Evolutionary conservation across 2,888 invertebrate genomes (phyloP).

Genomic region (Euzetes globulus): DNA sequence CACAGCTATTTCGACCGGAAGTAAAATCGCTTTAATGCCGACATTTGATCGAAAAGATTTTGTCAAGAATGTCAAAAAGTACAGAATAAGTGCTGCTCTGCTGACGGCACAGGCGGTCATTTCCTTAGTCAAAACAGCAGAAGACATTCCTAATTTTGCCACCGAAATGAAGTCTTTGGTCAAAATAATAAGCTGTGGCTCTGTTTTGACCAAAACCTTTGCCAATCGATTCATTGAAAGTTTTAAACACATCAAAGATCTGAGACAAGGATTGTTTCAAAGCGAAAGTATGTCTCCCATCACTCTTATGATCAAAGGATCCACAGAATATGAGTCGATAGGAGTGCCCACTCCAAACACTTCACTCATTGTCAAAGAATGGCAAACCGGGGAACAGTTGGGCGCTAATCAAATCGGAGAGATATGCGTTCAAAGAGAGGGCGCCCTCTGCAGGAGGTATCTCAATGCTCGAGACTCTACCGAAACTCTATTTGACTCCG

Average conservation of each 20-base stretch:
- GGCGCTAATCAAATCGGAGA: constrained; percentile 15
- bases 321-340: constrained; percentile 29
- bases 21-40: constrained; percentile 23
- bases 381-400: not conserved
- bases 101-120: not conserved
- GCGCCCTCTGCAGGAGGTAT: not conserved
- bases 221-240: not conserved
- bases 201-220: not conserved
- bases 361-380: not conserved
- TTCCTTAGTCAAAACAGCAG: not conserved
- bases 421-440: constrained; percentile 13
- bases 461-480: not conserved
- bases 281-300: constrained; percentile 27
- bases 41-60: not conserved
- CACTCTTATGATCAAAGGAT: constrained; percentile 25
- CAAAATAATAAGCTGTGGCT: constrained; percentile 26
- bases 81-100: constrained; percentile 10
- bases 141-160: not conserved
- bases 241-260: constrained; percentile 19
- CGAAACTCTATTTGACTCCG: not conserved
- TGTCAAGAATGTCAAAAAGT: not conserved
- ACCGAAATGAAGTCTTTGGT: not conserved
- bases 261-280: constrained; percentile 27
- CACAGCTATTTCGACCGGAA: not conserved
- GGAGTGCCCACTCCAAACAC: constrained; percentile 30